Base-by-base conservation (phyloP, 2,797 vertebrate species). In the Garrulus glandarius region DNA sequence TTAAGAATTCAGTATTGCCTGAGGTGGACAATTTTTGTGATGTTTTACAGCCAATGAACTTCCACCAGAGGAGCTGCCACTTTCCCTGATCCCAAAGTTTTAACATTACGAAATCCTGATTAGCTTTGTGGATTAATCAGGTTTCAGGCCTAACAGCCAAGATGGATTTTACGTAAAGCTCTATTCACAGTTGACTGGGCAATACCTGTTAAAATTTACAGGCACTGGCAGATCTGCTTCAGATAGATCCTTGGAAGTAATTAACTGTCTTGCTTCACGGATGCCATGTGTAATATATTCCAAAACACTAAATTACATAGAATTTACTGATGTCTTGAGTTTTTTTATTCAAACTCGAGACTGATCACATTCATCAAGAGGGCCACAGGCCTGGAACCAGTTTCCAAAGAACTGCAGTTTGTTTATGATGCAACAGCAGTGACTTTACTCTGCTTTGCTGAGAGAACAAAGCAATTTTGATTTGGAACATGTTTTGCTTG, bases 51-150 rank as follows among this genome's bases (percentile, higher is more conserved):
- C 81, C 92, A 88, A 22, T 68, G 93, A 96, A 90, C 47, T 93
- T 97, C 50, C 30, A 96, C 69, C 60, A 89, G 27, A 39, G 37
- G 59, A 97, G 81, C 84, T 91, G 92, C 88, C 12, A 30, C 65
- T 71, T 96, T 94, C 32, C 78, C 60, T 93, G 92, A 74, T 92
- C 46, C 64, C 20, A 4, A 77, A 85, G 56, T 86, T 89, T 96
- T 95, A 92, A 75, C 76, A 89, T 96, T 95, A 94, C 92, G 87
- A 98, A 96, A 97, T 96, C 94, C 63, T 96, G 87, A 97, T 89
- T 88, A 94, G 76, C 75, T 94, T 71, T 92, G 78, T 94, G 82
- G 76, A 97, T 84, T 93, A 91, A 95, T 63, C 57, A 86, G 63
- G 53, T 92, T 97, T 92, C 95, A 97, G 81, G 84, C 56, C 63